Base-by-base conservation (phyloP, 2,113 vertebrate genomes). In the Romanogobio albipinnatus region DNA sequence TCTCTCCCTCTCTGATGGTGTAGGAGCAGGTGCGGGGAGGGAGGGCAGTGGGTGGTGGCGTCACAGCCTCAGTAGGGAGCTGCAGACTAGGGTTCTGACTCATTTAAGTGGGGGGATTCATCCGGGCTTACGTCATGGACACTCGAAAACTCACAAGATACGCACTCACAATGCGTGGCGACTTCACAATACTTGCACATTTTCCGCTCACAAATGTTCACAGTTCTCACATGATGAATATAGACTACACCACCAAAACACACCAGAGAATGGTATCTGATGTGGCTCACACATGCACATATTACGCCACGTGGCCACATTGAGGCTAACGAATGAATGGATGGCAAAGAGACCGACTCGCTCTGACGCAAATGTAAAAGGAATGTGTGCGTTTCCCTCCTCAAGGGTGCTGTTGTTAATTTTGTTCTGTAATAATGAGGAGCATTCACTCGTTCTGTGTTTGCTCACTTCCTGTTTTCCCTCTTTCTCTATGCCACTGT, bases 1-100 rank as follows among this genome's bases (percentile, higher is more conserved):
- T 59, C 47, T 85, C 47, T 77, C 39, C 39, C 43, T 70, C 58
- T 75, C 36, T 88, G 90, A 82, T 84, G 64, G 86, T 84, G 79
- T 51, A 88, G 82, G 89, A 91, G 92, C 94, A 94, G 94, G 94
- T 95, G 93, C 91, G 90, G 85, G 92, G 91, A 93, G 94, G 93
- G 93, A 89, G 93, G 92, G 92, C 89, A 88, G 91, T 92, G 91
- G 92, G 92, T 89, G 93, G 93, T 94, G 94, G 91, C 91, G 93
- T 93, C 90, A 92, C 93, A 94, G 90, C 86, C 92, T 87, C 93
- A 91, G 91, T 92, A 91, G 93, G 93, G 91, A 91, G 84, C 87
- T 88, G 87, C 89, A 89, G 91, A 85, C 90, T 89, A 80, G 85
- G 89, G 89, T 88, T 90, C 84, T 94, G 93, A 94, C 86, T 94